Evolutionary conservation across 2,797 vertebrate species (phyloP), one percentile per base, ranked within the genome.

Genomic region (Sus cebifrons): DNA sequence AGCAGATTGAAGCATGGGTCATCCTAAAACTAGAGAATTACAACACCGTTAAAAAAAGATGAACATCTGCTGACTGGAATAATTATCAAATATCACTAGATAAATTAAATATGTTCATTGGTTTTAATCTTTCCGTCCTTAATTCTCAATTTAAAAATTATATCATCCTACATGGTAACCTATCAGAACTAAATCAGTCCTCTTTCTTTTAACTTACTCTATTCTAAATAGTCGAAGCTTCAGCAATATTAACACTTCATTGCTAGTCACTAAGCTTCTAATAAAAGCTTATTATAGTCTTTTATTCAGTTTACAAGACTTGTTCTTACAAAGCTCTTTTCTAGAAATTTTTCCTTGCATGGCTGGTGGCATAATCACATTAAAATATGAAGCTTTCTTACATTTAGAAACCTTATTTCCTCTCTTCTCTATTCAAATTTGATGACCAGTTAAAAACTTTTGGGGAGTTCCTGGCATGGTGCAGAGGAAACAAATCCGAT

Each of bases 11-110:
- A 16, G 54, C 14, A 79, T 27, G 23, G 21, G 6, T 58, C n/a
- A 52, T 89, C 89, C 73, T 95, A 81, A 79, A 91, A 81, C 58
- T 70, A 65, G 73, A 79, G 68, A 93, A 95, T 95, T 84, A 58
- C 49, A 32, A 89, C 27, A 78, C 36, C 17, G 23, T 29, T 77
- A 56, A 73, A 91, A 54, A 89, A 89, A 93, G 32, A 58, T 58
- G 32, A 93, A 65, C 54, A 65, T 65, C 64, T 65, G 62, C 13
- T 85, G n/a, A 78, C 49, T 70, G 23, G 23, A 71, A 78, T 10
- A 73, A 73, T 78, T 25, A 65, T 36, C 54, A 56, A 78, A 89
- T 36, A 85, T 78, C 73, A 49, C 32, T 84, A 90, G 40, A 70
- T 90, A 85, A 84, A 92, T 27, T 65, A 83, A 92, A 70, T 70